A percentile compares a stretch with the other conserved stretches of the same genome.
Conservation (phyloP, 2,888 invertebrate species). For the Elysia crispata region DNA sequence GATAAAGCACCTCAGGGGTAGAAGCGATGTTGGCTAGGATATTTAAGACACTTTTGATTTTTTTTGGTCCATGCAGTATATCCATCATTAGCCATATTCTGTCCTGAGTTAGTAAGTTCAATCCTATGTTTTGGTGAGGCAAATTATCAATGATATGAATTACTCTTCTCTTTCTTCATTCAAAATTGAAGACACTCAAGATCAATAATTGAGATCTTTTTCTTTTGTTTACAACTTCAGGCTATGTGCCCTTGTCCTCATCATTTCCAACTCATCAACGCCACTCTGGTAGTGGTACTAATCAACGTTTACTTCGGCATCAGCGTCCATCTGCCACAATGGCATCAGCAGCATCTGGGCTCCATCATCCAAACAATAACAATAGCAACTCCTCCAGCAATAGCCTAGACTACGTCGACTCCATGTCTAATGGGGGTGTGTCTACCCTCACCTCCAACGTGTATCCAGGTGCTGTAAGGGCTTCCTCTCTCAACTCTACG, state of each 20-base stretch:
- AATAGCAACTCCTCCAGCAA: slow-evolving; percentile 21
- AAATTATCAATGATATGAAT: too few species aligned
- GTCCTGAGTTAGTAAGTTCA: too few species aligned
- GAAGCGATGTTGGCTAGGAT: too few species aligned
- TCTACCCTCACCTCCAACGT: slow-evolving; percentile 11
- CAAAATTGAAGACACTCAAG: background rate
- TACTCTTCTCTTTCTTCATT: too few species aligned
- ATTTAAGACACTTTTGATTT: too few species aligned
- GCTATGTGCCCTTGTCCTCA: slow-evolving; percentile 32
- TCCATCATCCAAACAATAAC: background rate
- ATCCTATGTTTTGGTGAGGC: too few species aligned
- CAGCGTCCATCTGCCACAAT: background rate
- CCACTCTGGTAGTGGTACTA: background rate
- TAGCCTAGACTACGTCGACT: slow-evolving; percentile 33
- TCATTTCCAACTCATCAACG: slow-evolving; percentile 35
- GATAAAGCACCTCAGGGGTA: too few species aligned
- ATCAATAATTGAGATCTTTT: background rate
- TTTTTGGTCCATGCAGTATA: too few species aligned
- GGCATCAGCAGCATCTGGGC: background rate
- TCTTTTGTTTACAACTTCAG: slow-evolving; percentile 2
- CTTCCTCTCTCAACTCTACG: slow-evolving; percentile 12
- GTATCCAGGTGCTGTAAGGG: background rate
- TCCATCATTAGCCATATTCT: too few species aligned
- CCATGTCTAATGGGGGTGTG: slow-evolving; percentile 36
- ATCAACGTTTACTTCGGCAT: background rate